These are phyloP conservation scores for Micrasema minimum DNA, from an alignment of 1,140 invertebrate species.

Conservation along the genomic window DNA sequence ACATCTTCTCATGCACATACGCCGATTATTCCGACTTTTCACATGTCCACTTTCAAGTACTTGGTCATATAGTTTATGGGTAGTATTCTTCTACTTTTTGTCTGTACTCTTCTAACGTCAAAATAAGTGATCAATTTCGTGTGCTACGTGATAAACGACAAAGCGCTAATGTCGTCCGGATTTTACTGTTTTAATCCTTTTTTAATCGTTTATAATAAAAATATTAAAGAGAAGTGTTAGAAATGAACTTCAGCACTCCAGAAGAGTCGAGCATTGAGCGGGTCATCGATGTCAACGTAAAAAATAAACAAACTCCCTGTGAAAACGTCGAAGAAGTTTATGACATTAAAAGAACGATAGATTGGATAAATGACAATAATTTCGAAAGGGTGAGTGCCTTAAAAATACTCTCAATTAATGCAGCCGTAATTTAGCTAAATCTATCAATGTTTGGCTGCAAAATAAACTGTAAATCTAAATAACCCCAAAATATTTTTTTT, in stretches of 20 bases:
- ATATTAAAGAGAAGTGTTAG: neutral
- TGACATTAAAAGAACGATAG: conserved; percentile 35
- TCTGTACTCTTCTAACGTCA: conserved; percentile 3
- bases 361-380: conserved; percentile 42
- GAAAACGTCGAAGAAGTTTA: conserved; percentile 27
- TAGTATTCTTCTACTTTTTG: too few relatives aligned
- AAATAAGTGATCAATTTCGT: neutral
- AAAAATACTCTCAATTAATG: neutral
- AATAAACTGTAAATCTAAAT: neutral
- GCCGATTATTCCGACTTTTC: too few relatives aligned
- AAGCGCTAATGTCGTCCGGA: neutral
- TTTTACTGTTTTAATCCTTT: neutral
- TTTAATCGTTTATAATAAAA: neutral
- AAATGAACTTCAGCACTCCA: conserved; percentile 23
- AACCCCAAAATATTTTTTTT: neutral
- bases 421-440: neutral
- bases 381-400: conserved; percentile 25
- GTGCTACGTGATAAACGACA: conserved; percentile 28
- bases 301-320: neutral
- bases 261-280: conserved; percentile 18
- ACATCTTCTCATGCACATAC: too few relatives aligned
- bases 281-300: neutral
- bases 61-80: too few relatives aligned
- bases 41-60: too few relatives aligned
- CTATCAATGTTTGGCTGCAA: too few relatives aligned